Percentiles rank a stretch among this genome's conserved stretches.
Conservation (phyloP, 2,113 vertebrate species). For the Gobio gobio region DNA sequence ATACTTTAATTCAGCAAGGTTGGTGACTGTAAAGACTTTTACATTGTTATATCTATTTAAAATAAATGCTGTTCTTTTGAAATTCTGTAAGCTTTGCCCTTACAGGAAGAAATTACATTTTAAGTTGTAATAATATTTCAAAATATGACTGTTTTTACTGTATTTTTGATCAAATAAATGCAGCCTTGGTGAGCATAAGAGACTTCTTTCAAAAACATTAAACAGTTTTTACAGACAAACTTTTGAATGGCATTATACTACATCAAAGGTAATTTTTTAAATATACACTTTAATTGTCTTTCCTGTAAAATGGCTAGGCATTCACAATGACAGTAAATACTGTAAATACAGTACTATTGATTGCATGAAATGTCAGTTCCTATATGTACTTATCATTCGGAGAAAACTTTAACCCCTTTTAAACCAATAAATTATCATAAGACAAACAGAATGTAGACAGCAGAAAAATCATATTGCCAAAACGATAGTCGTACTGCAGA, state of each 20-base stretch:
- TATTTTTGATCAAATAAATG: neutral
- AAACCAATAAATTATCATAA: constrained; percentile 26
- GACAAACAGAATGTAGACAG: constrained; percentile 2
- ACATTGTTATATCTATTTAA: no score
- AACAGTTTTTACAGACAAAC: neutral
- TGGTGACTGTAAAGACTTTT: no score
- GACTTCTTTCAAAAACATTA: neutral
- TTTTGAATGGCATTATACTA: neutral
- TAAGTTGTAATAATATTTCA: neutral
- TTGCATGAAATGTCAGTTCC: neutral
- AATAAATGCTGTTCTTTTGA: no score
- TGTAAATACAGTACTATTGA: neutral
- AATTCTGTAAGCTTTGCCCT: neutral
- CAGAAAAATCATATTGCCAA: constrained; percentile 52
- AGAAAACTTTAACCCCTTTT: neutral
- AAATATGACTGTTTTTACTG: neutral
- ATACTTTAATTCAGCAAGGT: neutral
- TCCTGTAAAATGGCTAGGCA: neutral
- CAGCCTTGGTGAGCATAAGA: neutral
- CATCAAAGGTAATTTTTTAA: neutral
- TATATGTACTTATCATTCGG: neutral
- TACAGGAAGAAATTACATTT: neutral
- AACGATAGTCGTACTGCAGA: constrained; percentile 52
- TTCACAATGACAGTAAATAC: neutral
- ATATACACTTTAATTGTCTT: neutral